phyloP scores from a whole-genome alignment of 1,140 invertebrate species.

The Zophobas atratus region DNA sequence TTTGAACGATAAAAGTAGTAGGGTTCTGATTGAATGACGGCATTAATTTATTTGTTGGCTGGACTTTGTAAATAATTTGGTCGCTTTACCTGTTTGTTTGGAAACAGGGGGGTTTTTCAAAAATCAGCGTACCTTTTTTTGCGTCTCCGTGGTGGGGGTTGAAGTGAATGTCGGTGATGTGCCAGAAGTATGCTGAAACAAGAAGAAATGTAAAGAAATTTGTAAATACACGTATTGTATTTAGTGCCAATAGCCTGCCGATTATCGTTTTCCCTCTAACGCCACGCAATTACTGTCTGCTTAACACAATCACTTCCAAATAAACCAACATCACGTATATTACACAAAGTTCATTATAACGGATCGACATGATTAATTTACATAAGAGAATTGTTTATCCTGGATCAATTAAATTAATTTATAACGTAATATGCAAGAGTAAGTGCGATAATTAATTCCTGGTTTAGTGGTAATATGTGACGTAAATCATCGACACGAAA shows the following conservation, averaged over 20 bases:
- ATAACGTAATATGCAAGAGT: constrained; percentile 39
- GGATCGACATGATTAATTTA: constrained; percentile 46
- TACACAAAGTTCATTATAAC: constrained; percentile 26
- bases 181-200: constrained; percentile 92
- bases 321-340: constrained; percentile 28
- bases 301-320: constrained; percentile 13
- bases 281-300: constrained; percentile 18
- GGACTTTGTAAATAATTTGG: not conserved
- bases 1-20: no score
- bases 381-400: constrained; percentile 47
- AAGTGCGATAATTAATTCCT: constrained; percentile 46
- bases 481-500: constrained; percentile 7
- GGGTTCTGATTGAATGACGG: no score
- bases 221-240: no score
- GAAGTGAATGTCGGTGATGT: constrained; percentile 92
- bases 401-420: constrained; percentile 46
- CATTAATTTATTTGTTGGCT: not conserved
- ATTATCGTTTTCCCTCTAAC: not conserved
- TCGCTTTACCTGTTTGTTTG: not conserved
- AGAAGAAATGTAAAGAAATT: constrained; percentile 54
- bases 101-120: constrained; percentile 54
- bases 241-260: no score
- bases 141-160: constrained; percentile 83
- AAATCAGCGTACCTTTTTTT: constrained; percentile 75
- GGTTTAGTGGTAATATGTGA: constrained; percentile 18